Base-by-base conservation (phyloP, 2,113 vertebrate genomes). In the Gymnogyps californianus region DNA sequence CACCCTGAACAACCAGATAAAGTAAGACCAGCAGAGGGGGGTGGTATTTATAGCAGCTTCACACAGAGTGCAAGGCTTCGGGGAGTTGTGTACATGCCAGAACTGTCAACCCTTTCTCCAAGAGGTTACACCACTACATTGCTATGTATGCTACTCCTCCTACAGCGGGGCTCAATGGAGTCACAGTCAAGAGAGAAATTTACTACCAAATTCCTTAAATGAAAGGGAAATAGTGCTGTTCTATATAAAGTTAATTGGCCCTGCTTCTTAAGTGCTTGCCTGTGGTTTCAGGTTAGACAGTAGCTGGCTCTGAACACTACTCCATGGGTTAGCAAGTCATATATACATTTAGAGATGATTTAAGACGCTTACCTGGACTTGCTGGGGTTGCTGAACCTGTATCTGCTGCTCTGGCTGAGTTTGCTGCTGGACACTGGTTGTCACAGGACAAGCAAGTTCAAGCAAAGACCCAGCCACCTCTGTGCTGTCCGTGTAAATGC, bases 391-490 rank as follows among this genome's bases (percentile, higher is more conserved):
- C 81, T 98, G 98, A 96, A 98, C 98, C 91, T 98, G 98, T 93
- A 98, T 98, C 96, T 98, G 98, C 88, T 98, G 98, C 72, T 98
- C 98, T 82, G 98, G 98, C 69, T 98, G 98, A 54, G 98, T 98
- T 62, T 98, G 98, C 59, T 98, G 98, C 88, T 99, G 98, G 91
- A 98, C 98, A 91, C 98, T 98, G 79, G 98, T 98, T 83, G 98
- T 99, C 98, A 99, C 99, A 54, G 99, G 99, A 97, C 99, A 99
- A 78, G 99, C 99, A 94, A 99, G 99, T 98, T 99, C 99, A 59
- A 99, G 97, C 96, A 99, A 98, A 47, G 99, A 99, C 28, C 99
- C 99, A n/a, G 99, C 99, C 98, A 99, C 99, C 97, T 99, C 99
- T 8, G 99, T 99, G 98, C 99, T 99, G 98, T 99, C 99, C 47